Conservation (phyloP, 2,113 vertebrate genomes). For the Hymenochirus boettgeri region DNA sequence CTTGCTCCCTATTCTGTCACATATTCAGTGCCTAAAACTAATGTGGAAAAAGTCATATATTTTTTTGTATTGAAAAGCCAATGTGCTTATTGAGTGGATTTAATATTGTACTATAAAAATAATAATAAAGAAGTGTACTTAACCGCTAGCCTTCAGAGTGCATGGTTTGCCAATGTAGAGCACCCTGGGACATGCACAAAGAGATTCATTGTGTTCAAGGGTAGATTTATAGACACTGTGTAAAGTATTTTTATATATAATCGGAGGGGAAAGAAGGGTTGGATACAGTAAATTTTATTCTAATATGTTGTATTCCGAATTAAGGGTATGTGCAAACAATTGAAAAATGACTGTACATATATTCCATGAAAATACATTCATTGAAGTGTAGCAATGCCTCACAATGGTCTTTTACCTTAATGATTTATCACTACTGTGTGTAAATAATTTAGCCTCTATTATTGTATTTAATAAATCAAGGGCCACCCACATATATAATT, state of each 20-base stretch:
- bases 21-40: constrained; percentile 36
- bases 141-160: constrained; percentile 3
- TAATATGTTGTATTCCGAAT: neutral
- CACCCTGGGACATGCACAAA: constrained; percentile 8
- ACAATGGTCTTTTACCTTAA: neutral
- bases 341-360: neutral
- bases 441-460: neutral
- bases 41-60: constrained; percentile 24
- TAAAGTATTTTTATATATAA: constrained; percentile 8
- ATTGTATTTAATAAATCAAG: neutral
- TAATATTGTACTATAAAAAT: constrained; percentile 32
- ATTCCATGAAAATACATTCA: neutral
- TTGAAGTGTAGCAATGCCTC: neutral
- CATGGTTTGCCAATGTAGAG: neutral
- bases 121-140: constrained; percentile 29
- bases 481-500: neutral
- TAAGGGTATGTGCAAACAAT: neutral
- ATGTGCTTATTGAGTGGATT: constrained; percentile 26
- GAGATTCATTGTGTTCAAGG: no score
- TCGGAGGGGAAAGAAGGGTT: neutral
- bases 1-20: constrained; percentile 28
- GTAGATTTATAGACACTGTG: no score
- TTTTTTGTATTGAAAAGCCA: constrained; percentile 35
- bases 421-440: neutral
- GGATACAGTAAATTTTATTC: neutral